Conservation (phyloP, 2,888 invertebrate species). For the Syritta pipiens region DNA sequence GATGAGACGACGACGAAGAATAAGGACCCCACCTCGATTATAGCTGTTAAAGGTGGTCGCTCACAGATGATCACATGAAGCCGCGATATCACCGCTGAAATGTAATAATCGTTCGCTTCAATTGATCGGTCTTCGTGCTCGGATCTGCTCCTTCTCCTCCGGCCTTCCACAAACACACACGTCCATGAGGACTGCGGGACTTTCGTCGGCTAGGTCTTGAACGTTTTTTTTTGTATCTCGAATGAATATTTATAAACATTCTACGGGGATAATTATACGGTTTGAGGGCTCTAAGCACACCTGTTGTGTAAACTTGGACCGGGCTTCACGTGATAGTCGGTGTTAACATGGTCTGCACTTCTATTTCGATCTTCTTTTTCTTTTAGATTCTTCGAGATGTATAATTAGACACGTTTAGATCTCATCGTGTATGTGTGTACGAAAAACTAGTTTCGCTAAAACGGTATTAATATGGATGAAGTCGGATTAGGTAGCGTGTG, state of each 20-base stretch:
- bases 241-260: constrained; percentile 49
- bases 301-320: constrained; percentile 44
- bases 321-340: constrained; percentile 28
- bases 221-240: constrained; percentile 3
- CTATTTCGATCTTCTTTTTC: not conserved
- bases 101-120: constrained; percentile 44
- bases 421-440: not conserved
- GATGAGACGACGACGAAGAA: constrained; percentile 8
- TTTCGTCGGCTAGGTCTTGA: constrained; percentile 41
- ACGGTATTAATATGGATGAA: not conserved
- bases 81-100: constrained; percentile 40
- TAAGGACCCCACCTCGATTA: constrained; percentile 21
- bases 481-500: not conserved
- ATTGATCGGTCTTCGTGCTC: constrained; percentile 40
- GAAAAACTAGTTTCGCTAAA: constrained; percentile 1
- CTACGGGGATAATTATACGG: constrained; percentile 29
- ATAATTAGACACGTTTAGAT: not conserved
- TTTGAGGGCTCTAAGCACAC: constrained; percentile 35
- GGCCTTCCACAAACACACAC: not conserved
- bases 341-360: constrained; percentile 6
- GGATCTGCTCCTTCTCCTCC: constrained; percentile 4
- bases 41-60: constrained; percentile 49
- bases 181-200: constrained; percentile 23
- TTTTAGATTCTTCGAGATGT: not conserved
- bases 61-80: constrained; percentile 38